Percentiles rank a stretch among this genome's conserved stretches.
These are phyloP conservation scores for Sebastes hopkinsi DNA, from an alignment of 2,797 vertebrate species.

Conservation along the genomic window DNA sequence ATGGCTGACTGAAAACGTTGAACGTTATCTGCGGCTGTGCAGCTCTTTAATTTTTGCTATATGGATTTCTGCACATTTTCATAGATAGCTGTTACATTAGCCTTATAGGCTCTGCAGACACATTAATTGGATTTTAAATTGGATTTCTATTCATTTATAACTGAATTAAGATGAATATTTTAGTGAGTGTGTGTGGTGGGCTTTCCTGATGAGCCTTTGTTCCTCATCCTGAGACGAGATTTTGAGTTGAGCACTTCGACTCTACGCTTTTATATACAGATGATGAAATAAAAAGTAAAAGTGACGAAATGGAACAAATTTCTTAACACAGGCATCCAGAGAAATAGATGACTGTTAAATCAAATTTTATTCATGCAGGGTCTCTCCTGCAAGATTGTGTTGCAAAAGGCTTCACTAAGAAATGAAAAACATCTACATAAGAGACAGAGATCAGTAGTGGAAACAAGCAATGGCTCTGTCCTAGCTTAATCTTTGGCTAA, in stretches of 20 bases:
- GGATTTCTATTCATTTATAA: neutral
- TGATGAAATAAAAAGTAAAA: conserved; percentile 59
- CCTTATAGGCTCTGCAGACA: neutral
- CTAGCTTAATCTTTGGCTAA: neutral
- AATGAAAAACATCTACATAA: conserved; percentile 1
- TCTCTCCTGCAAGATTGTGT: neutral
- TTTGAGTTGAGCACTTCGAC: neutral
- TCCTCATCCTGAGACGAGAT: neutral
- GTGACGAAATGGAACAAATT: conserved; percentile 36
- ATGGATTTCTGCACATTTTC: no score
- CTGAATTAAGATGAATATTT: neutral
- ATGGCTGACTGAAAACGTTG: no score
- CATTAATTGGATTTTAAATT: conserved; percentile 5
- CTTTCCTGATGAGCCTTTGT: conserved; percentile 15
- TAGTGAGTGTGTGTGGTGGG: neutral
- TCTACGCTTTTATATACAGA: conserved; percentile 13
- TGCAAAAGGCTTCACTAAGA: neutral
- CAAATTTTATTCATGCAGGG: conserved; percentile 3
- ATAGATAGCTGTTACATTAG: neutral
- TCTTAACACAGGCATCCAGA: conserved; percentile 30
- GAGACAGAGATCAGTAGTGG: neutral
- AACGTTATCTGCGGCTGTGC: no score
- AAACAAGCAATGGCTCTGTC: neutral
- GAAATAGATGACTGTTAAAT: conserved; percentile 14
- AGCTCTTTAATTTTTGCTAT: no score